phyloP scores from a whole-genome alignment of 2,888 invertebrate species.

The Augochlorella aurata region DNA sequence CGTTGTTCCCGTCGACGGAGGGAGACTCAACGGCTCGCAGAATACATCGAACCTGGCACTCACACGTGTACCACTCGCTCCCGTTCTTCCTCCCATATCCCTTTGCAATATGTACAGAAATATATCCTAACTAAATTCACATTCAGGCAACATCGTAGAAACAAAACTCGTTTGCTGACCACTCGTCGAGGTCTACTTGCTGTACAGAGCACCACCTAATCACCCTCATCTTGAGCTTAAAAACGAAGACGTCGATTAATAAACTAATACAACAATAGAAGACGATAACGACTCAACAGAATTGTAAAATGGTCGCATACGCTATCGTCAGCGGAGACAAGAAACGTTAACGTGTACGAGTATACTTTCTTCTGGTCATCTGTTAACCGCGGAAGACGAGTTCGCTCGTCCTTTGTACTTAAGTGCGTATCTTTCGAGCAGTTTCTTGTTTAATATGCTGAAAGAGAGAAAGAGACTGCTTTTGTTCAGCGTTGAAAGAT shows the following conservation, averaged over 20 bases:
- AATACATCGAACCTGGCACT: slow-evolving; percentile 60
- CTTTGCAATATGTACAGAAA: slow-evolving; percentile 67
- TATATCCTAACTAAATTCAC: slow-evolving; percentile 70
- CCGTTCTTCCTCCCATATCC: slow-evolving; percentile 48
- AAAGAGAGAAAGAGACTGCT: neutral
- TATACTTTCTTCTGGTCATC: neutral
- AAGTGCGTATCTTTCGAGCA: neutral
- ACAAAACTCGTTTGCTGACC: slow-evolving; percentile 48
- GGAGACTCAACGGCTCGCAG: slow-evolving; percentile 45
- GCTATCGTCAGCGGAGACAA: slow-evolving; percentile 37
- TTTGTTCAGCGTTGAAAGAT: neutral
- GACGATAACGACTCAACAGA: slow-evolving; percentile 25
- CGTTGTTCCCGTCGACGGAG: slow-evolving; percentile 33
- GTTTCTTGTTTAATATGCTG: neutral
- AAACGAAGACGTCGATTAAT: slow-evolving; percentile 28
- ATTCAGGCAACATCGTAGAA: slow-evolving; percentile 64
- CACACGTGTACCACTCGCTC: slow-evolving; percentile 54
- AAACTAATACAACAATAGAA: slow-evolving; percentile 37
- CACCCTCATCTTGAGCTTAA: slow-evolving; percentile 26
- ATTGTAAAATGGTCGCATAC: slow-evolving; percentile 38
- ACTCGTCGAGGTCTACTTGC: slow-evolving; percentile 47
- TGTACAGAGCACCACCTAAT: slow-evolving; percentile 63
- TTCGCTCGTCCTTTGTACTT: slow-evolving; percentile 1
- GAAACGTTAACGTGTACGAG: slow-evolving; percentile 34
- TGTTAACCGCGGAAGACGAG: neutral